Evolutionary conservation across 1,140 invertebrate species (phyloP).

Genomic region (Scaptomyza hsui): DNA sequence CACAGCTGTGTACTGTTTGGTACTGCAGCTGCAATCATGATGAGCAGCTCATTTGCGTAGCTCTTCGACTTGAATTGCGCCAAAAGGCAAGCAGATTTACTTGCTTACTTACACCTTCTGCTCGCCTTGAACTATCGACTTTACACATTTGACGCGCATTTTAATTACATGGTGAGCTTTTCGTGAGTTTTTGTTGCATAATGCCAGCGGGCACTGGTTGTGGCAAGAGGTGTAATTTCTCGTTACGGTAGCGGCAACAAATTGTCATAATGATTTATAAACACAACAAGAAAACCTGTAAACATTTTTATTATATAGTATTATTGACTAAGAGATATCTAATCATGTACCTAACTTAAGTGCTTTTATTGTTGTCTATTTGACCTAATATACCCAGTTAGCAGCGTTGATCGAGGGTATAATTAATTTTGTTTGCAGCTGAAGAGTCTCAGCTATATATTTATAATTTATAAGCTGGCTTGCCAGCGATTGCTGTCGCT

Average conservation of each 20-base stretch:
- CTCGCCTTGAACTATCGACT: conserved; percentile 71
- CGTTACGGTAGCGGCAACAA: conserved; percentile 65
- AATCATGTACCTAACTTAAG: not conserved
- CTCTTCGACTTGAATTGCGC: conserved; percentile 21
- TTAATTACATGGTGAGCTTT: conserved; percentile 60
- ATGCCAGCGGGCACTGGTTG: conserved; percentile 21
- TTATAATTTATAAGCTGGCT: conserved; percentile 14
- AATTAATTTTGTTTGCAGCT: conserved; percentile 8
- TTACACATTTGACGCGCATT: conserved; percentile 55
- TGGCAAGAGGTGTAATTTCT: conserved; percentile 46
- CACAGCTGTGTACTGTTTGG: conserved; percentile 31
- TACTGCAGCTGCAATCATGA: conserved; percentile 54
- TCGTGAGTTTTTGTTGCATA: conserved; percentile 48
- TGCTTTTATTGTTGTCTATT: not conserved
- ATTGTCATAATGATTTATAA: conserved; percentile 74
- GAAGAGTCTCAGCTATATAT: conserved; percentile 10
- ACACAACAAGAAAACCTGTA: conserved; percentile 35
- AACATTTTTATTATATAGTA: not conserved
- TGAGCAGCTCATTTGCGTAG: conserved; percentile 34
- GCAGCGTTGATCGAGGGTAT: conserved; percentile 10
- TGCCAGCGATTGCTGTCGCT: conserved; percentile 9
- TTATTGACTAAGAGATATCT: not conserved
- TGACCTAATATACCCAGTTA: not conserved
- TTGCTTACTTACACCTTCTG: conserved; percentile 34
- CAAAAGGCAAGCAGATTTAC: conserved; percentile 4